Evolutionary conservation across 92 coral and sea anemone genomes (phyloP), one percentile per base, ranked within the genome.

Genomic region (Actinostola sp.): DNA sequence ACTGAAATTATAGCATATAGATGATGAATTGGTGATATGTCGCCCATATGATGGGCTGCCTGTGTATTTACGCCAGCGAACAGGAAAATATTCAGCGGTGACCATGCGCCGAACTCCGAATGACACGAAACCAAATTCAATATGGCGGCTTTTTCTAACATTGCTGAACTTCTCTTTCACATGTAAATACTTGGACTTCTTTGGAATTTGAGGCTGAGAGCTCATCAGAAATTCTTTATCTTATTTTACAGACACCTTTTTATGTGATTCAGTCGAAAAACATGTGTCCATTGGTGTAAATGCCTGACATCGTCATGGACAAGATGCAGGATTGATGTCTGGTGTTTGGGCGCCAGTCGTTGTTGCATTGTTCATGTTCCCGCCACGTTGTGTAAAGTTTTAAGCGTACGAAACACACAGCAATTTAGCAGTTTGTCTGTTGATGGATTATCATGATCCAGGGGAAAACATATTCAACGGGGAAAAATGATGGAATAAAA

Each of bases 371-470:
- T 80, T 80, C 71, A 65, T 57, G 39, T 71, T 54, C 75, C 70
- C 84, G 90, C 84, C 86, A 75, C 90, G 86, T 86, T 80, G 90
- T 80, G 66, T 25, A 68, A 62, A 39, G 64, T 67, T 71, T 65
- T 29, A 66, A 71, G 74, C 45, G 44, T 43, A 60, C 28, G 61
- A 59, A 63, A 57, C 43, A 73, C 68, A 58, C 63, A 58, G 48
- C 60, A 61, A 72, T 76, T 39, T 61, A 29, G 44, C 50, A 35
- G 51, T 51, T 64, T 14, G 67, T 21, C 21, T 57, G 75, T 87
- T 91, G 77, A 86, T 87, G 97, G 92, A 74, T 75, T 83, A 84
- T 56, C 83, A 91, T 91, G 97, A 89, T 78, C 79, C 79, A 81
- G 66, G 62, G 56, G 56, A 77, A 71, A 21, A 19, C 62, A 44